These are phyloP conservation scores for Otus sunia DNA, from an alignment of 2,113 vertebrate species.

Conservation along the genomic window DNA sequence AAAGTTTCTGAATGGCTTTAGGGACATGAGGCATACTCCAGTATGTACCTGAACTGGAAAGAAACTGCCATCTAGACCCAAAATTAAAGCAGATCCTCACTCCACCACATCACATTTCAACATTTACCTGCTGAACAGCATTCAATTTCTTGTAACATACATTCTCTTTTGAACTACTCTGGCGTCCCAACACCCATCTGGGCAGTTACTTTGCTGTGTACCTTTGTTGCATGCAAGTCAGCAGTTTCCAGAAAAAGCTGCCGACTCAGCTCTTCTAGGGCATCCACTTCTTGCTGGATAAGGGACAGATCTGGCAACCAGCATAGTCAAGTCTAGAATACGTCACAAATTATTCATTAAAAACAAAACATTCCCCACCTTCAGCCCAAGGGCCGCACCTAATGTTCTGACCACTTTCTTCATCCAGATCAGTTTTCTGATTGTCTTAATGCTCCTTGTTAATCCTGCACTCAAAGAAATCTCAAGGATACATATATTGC, in stretches of 20 bases:
- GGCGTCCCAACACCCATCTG: not conserved
- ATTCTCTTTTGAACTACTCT: not conserved
- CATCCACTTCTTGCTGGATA: conserved; percentile 97
- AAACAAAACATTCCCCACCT: not conserved
- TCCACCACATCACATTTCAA: not conserved
- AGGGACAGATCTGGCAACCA: conserved; percentile 86
- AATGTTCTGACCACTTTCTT: not conserved
- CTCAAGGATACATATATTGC: not conserved
- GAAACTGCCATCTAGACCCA: not conserved
- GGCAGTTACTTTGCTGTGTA: conserved; percentile 46
- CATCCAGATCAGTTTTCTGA: not conserved
- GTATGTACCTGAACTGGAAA: not conserved
- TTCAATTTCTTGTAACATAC: not conserved
- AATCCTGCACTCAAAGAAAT: not conserved
- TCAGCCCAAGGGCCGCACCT: not conserved
- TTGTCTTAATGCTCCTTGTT: not conserved
- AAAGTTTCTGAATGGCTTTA: not conserved
- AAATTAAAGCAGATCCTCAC: not conserved
- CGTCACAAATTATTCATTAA: not conserved
- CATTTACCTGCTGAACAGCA: not conserved
- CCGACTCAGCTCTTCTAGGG: conserved; percentile 93
- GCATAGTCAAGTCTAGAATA: conserved; percentile 71
- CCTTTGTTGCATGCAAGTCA: conserved; percentile 95
- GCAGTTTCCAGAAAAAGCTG: conserved; percentile 98
- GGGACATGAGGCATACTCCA: not conserved